Percentiles rank a stretch among this genome's conserved stretches.
These are phyloP conservation scores for Microchirus variegatus DNA, from an alignment of 2,797 vertebrate genomes.

Conservation along the genomic window DNA sequence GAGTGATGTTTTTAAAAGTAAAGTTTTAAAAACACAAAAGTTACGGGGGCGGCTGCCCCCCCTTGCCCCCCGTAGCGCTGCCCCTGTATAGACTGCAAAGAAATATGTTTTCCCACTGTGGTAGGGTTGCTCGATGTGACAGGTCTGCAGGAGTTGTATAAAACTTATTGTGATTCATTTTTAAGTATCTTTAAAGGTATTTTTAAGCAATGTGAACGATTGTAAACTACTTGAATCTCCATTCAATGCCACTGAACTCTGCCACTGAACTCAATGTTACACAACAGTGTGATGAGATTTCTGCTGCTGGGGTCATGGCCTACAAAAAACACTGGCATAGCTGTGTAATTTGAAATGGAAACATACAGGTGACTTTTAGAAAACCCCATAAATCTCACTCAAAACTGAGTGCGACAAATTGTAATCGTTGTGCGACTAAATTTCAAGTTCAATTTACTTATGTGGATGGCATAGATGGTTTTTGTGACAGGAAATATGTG, in stretches of 20 bases:
- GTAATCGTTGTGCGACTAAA: neutral
- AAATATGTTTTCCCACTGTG: neutral
- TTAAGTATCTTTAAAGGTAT: neutral
- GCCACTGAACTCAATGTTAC: neutral
- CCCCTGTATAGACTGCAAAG: too few species aligned
- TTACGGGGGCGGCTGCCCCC: too few species aligned
- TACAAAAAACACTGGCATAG: neutral
- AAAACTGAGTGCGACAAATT: neutral
- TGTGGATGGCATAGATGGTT: neutral
- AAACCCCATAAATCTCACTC: neutral
- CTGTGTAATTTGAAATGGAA: neutral
- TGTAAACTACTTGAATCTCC: neutral
- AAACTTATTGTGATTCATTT: neutral
- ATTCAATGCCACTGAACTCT: neutral
- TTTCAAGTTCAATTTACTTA: neutral
- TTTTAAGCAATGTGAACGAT: neutral
- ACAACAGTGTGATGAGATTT: neutral
- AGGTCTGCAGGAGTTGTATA: neutral
- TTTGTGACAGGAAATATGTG: neutral
- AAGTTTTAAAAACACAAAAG: too few species aligned
- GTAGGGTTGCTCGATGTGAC: too few species aligned
- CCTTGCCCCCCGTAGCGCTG: too few species aligned
- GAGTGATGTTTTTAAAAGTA: too few species aligned
- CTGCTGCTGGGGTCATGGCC: too few species aligned
- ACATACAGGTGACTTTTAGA: neutral